These are phyloP conservation scores for Cynopterus sphinx DNA, from an alignment of 2,797 vertebrate species.

Conservation along the genomic window DNA sequence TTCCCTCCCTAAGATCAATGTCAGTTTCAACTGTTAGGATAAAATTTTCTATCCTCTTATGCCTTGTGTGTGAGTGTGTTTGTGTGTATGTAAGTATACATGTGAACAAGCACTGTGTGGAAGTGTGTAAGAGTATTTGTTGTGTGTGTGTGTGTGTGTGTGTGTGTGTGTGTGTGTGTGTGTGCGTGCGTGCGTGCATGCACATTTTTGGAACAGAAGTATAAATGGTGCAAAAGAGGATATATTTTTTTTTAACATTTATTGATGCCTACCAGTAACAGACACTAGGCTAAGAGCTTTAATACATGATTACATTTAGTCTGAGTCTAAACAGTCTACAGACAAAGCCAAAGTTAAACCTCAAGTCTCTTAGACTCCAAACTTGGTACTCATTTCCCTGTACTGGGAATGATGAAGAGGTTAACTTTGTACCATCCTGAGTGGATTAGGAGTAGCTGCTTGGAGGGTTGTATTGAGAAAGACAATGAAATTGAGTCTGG, in stretches of 20 bases:
- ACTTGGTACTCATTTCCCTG: neutral
- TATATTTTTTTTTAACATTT: neutral
- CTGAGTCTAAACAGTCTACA: neutral
- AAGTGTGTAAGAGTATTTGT: neutral
- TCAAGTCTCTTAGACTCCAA: neutral
- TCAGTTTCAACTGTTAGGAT: conserved; percentile 45
- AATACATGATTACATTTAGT: neutral
- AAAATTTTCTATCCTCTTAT: conserved; percentile 23
- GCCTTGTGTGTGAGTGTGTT: neutral
- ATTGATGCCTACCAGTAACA: neutral
- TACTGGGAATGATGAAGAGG: neutral
- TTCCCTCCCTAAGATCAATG: conserved; percentile 52
- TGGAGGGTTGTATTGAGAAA: neutral
- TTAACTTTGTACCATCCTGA: neutral
- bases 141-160: neutral
- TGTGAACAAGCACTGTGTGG: neutral
- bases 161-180: neutral
- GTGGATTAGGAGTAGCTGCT: neutral
- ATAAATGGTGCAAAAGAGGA: neutral
- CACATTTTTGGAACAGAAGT: neutral
- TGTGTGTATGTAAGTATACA: neutral
- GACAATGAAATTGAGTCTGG: neutral
- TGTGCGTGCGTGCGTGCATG: neutral
- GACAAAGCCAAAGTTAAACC: neutral
- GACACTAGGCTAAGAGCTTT: neutral